Percentiles rank a stretch among this genome's conserved stretches.
Conservation (phyloP, 2,797 vertebrate genomes). For the Myioborus miniatus region DNA sequence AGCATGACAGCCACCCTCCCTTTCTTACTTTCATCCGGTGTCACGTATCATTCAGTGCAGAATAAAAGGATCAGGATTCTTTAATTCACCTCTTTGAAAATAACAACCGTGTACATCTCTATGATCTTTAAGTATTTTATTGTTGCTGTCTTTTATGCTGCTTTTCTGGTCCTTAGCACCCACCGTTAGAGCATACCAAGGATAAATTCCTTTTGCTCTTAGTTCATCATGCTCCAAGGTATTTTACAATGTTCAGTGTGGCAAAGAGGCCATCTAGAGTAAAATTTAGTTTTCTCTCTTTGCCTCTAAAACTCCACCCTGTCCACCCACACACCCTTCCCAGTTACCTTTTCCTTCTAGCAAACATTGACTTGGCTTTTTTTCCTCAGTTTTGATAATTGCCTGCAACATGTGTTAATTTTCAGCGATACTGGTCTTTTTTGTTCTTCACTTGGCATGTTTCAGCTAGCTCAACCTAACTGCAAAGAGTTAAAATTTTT, state of each 20-base stretch:
- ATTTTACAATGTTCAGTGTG: background rate
- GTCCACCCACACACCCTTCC: fast-evolving
- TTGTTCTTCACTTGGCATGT: background rate
- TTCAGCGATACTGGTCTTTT: background rate
- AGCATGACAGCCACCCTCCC: background rate
- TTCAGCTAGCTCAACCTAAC: background rate
- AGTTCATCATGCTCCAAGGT: background rate
- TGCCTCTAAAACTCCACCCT: background rate
- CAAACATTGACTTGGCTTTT: background rate
- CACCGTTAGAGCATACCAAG: background rate
- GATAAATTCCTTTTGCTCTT: background rate
- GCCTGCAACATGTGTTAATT: background rate
- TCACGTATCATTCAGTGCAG: background rate
- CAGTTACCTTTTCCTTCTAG: background rate
- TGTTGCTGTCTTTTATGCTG: background rate
- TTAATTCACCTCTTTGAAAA: background rate
- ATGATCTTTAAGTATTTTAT: background rate
- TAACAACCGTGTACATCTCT: background rate
- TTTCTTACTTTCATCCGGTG: background rate
- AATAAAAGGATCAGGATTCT: background rate
- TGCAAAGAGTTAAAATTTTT: background rate
- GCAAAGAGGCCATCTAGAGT: background rate
- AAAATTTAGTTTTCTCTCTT: background rate
- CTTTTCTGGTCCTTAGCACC: background rate
- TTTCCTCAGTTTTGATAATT: background rate